Base-by-base conservation (phyloP, 2,797 vertebrate genomes). In the Pterois miles region DNA sequence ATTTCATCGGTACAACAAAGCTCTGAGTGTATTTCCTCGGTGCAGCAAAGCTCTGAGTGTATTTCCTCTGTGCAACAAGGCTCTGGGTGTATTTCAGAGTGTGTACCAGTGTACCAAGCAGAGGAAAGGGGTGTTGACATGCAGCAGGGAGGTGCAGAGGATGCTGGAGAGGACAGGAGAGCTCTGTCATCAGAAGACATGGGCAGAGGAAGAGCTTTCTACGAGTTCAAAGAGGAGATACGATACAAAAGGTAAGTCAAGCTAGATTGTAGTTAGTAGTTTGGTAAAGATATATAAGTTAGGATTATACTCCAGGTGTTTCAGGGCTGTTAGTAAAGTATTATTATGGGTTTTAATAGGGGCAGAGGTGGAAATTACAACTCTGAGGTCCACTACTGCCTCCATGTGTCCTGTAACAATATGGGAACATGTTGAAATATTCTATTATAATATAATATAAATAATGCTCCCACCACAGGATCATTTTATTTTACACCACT, bases 211-310 rank as follows among this genome's bases (percentile, higher is more conserved):
- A 95, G 97, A 33, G 96, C 97, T 68, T 99, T 96, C 91, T 98
- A 97, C 69, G 98, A 99, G 92, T 98, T 98, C 90, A 97, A 97
- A 69, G 97, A 99, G 91, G 98, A 99, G 88, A 95, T 97, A 33
- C 95, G 96, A 82, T 97, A 97, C 85, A 97, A 97, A 85, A 95
- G 97, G 97, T 98, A 86, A 9, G 1, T 20, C 7, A 3, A 57
- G 14, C 1, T 3, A 0, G 4, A 0, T 12, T 62, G 8, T n/a
- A 48, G 6, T 31, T 18, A n/a, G 3, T 2, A 4, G 13, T 43
- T 20, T 4, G 4, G 13, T 6, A 1, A 46, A 64, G 18, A 58
- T 50, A 16, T 18, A 40, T 1, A 62, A 2, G 14, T n/a, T 20
- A 4, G 20, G 64, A 16, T 31, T 50, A 16, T 23, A 23, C 4